These are phyloP conservation scores for Morus bassanus DNA, from an alignment of 2,797 vertebrate species.

Conservation along the genomic window DNA sequence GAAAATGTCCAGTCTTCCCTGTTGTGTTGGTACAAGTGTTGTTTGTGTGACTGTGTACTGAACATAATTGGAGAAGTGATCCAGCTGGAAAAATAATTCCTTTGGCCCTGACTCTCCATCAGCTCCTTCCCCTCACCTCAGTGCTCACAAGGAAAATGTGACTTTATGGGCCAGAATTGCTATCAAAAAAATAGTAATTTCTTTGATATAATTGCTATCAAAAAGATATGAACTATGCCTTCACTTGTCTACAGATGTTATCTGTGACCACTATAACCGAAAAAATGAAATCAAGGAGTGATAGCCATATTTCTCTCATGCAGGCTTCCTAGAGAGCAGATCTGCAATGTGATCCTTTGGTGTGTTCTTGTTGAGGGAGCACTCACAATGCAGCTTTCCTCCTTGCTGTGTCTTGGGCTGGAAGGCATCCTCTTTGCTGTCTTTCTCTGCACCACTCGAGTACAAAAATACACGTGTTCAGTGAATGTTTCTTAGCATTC, in stretches of 20 bases:
- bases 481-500: neutral
- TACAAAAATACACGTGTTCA: neutral
- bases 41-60: neutral
- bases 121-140: neutral
- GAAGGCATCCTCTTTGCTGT: neutral
- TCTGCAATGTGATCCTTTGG: neutral
- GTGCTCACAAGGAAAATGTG: neutral
- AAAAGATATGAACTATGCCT: neutral
- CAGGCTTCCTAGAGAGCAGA: neutral
- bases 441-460: neutral
- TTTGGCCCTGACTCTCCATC: neutral
- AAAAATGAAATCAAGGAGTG: neutral
- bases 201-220: neutral
- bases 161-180: neutral
- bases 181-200: neutral
- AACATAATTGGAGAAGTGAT: neutral
- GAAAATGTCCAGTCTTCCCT: neutral
- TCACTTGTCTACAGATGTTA: neutral
- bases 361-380: neutral
- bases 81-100: constrained; percentile 21
- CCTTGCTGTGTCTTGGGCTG: neutral
- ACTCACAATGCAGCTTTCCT: neutral
- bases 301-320: neutral
- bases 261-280: neutral
- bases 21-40: neutral